Conservation (phyloP, 2,888 invertebrate genomes). For the Oligia latruncula region DNA sequence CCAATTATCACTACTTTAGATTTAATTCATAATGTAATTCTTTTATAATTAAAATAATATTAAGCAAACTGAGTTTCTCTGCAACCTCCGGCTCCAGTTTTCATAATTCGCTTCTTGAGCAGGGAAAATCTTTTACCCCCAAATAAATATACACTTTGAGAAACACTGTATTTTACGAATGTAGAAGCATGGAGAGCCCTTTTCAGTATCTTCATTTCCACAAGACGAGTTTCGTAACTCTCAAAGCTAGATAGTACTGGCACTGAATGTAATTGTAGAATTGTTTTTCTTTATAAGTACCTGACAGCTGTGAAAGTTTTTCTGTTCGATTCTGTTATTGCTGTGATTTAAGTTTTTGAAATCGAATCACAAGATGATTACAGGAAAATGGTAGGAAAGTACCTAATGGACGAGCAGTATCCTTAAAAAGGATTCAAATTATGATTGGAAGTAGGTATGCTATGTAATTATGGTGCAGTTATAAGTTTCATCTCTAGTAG, state of each 20-base stretch:
- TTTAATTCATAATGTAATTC: no score
- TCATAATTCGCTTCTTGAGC: no score
- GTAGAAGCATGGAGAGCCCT: conserved; percentile 37
- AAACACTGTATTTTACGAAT: conserved; percentile 29
- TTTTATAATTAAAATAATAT: no score
- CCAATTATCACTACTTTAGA: no score
- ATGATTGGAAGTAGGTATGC: no score
- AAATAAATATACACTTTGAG: conserved; percentile 7
- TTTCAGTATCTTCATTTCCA: conserved; percentile 56
- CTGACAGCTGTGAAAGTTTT: conserved; percentile 22
- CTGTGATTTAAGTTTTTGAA: conserved; percentile 23
- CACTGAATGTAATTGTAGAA: conserved; percentile 58
- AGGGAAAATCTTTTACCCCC: neutral
- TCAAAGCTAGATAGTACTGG: conserved; percentile 54
- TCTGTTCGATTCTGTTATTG: conserved; percentile 22
- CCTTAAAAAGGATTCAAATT: no score
- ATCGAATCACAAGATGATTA: conserved; percentile 17
- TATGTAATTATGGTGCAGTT: no score
- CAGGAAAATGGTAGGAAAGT: neutral
- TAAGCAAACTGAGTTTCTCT: no score
- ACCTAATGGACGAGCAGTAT: no score
- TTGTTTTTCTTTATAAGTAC: conserved; percentile 53
- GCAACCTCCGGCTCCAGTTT: no score
- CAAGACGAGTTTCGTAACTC: conserved; percentile 59
- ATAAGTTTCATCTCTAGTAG: no score